Evolutionary conservation across 2,888 invertebrate genomes (phyloP).

Genomic region (Dynastes grantii): DNA sequence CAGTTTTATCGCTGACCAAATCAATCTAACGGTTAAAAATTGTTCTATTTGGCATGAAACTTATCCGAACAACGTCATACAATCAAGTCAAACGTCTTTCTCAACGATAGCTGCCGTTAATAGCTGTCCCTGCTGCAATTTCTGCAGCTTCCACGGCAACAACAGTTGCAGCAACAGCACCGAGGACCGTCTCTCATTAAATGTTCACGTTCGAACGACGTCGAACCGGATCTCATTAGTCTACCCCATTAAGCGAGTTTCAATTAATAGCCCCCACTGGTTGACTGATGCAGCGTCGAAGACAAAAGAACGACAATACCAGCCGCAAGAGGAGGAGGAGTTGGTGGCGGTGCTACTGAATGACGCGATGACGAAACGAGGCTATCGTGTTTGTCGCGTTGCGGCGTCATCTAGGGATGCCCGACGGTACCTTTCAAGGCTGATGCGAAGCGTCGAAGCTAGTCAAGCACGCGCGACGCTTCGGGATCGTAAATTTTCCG

Average conservation of each 20-base stretch:
- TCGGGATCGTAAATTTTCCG: conserved; percentile 17
- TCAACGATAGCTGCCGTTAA: neutral
- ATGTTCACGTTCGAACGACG: conserved; percentile 66
- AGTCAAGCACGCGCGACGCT: conserved; percentile 14
- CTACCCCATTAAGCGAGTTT: conserved; percentile 63
- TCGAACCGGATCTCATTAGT: conserved; percentile 64
- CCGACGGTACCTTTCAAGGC: conserved; percentile 1
- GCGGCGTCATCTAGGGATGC: neutral
- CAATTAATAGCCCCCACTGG: conserved; percentile 59
- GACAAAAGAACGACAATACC: too few species aligned
- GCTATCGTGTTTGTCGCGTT: neutral
- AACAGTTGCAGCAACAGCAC: neutral
- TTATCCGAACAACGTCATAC: neutral
- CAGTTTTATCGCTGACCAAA: too few species aligned
- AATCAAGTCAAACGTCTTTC: neutral
- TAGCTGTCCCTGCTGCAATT: neutral
- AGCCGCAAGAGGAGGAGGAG: neutral
- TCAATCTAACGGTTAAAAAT: too few species aligned
- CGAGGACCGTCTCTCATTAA: conserved; percentile 62
- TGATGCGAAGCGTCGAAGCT: conserved; percentile 1
- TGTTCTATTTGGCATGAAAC: too few species aligned
- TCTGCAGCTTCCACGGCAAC: neutral
- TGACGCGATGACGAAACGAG: neutral
- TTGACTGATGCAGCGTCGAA: too few species aligned
- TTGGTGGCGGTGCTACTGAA: too few species aligned